Percentiles rank a stretch among this genome's conserved stretches.
Evolutionary conservation across 35 echinoderm and acorn worm genomes (phyloP).

Genomic region (Apostichopus parvimensis): DNA sequence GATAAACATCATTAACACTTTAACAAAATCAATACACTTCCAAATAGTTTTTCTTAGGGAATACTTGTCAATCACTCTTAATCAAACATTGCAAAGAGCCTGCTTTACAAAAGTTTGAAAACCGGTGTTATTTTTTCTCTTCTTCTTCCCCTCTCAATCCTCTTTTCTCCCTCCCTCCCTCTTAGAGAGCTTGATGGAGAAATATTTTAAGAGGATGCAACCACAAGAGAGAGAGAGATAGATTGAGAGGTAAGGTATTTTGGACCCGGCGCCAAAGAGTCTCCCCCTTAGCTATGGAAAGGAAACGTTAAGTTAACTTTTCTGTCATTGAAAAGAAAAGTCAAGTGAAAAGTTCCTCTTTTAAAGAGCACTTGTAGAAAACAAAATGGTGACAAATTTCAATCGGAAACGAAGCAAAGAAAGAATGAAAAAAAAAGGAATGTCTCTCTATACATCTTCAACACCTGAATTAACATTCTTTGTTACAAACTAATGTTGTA

Average conservation of each 20-base stretch:
- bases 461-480: too few species aligned
- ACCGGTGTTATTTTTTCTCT: not conserved
- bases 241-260: not conserved
- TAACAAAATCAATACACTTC: constrained; percentile 20
- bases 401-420: too few species aligned
- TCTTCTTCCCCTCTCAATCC: not conserved
- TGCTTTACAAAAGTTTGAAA: constrained; percentile 26
- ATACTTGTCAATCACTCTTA: constrained; percentile 38
- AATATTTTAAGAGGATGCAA: too few species aligned
- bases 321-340: not conserved
- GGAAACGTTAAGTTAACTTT: not conserved
- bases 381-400: too few species aligned
- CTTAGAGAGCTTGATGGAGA: not conserved
- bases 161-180: not conserved
- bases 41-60: not conserved
- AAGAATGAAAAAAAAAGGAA: too few species aligned
- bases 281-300: not conserved
- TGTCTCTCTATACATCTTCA: too few species aligned
- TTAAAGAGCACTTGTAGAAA: not conserved
- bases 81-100: constrained; percentile 27
- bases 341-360: not conserved
- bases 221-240: too few species aligned
- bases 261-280: not conserved
- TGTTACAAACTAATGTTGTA: too few species aligned
- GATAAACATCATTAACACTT: constrained; percentile 49